Conservation (phyloP, 2,113 vertebrate species). For the Chlorodrepanis virens region DNA sequence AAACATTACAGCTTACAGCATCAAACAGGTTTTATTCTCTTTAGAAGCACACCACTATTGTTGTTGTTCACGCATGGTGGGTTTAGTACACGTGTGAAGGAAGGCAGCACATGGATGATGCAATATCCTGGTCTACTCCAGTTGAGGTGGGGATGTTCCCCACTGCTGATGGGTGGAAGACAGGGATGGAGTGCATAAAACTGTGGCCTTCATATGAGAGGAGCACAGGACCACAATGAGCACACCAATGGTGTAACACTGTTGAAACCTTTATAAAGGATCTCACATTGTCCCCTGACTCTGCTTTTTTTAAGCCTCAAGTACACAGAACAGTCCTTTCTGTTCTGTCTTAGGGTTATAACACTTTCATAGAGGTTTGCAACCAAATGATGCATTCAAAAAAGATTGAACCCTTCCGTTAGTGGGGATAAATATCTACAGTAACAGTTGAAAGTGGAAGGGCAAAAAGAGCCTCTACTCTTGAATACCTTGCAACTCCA, state of each 20-base stretch:
- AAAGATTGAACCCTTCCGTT: background rate
- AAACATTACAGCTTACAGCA: background rate
- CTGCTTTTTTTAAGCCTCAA: background rate
- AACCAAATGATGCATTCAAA: background rate
- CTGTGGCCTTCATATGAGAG: background rate
- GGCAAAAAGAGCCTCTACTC: background rate
- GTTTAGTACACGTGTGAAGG: background rate
- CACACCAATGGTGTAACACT: background rate
- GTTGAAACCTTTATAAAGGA: background rate
- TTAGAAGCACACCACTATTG: background rate
- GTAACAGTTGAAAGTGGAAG: background rate
- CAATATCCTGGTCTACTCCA: background rate
- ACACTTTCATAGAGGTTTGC: background rate
- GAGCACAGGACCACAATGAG: background rate
- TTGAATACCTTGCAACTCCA: background rate
- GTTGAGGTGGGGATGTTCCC: background rate
- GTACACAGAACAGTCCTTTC: background rate
- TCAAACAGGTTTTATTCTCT: background rate
- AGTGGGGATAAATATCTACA: background rate
- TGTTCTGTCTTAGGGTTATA: background rate
- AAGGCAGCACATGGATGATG: background rate
- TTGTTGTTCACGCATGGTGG: background rate
- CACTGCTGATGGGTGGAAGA: background rate
- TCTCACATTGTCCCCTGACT: background rate
- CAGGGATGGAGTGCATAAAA: background rate